Evolutionary conservation across 2,113 vertebrate species (phyloP).

Genomic region (Ornithorhynchus anatinus): DNA sequence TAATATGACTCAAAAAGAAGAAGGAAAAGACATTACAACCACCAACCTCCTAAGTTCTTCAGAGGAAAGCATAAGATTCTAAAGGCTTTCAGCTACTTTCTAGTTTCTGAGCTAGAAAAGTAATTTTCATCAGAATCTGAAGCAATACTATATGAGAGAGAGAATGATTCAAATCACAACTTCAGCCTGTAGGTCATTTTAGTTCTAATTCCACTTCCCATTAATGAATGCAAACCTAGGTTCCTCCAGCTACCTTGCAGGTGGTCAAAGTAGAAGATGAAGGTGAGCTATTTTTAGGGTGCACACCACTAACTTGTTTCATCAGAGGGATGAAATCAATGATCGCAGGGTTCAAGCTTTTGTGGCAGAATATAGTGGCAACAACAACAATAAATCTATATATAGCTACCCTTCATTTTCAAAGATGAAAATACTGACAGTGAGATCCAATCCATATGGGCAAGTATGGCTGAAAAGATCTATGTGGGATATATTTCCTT

Average conservation of each 20-base stretch:
- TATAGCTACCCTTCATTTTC: too few relatives aligned
- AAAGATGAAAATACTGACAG: too few relatives aligned
- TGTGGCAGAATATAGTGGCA: constrained; percentile 16
- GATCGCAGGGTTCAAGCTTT: constrained; percentile 23
- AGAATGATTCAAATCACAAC: too few relatives aligned
- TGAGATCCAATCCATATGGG: too few relatives aligned
- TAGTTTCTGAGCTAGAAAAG: background rate
- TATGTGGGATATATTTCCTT: too few relatives aligned
- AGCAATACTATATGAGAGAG: too few relatives aligned
- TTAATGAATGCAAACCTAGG: background rate
- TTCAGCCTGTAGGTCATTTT: background rate
- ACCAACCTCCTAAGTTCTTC: background rate
- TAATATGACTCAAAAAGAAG: constrained; percentile 5
- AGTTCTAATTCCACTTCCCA: background rate
- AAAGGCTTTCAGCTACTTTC: background rate
- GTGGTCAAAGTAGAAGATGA: background rate
- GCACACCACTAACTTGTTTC: background rate
- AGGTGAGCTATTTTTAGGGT: background rate
- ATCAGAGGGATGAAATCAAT: constrained; percentile 32
- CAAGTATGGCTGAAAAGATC: too few relatives aligned
- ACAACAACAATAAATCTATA: too few relatives aligned
- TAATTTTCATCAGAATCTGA: background rate
- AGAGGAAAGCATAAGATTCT: background rate
- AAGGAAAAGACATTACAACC: background rate
- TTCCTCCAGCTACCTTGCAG: background rate